Percentiles rank a stretch among this genome's conserved stretches.
Evolutionary conservation across 2,113 vertebrate species (phyloP).

Genomic region (Cichladusa arquata): DNA sequence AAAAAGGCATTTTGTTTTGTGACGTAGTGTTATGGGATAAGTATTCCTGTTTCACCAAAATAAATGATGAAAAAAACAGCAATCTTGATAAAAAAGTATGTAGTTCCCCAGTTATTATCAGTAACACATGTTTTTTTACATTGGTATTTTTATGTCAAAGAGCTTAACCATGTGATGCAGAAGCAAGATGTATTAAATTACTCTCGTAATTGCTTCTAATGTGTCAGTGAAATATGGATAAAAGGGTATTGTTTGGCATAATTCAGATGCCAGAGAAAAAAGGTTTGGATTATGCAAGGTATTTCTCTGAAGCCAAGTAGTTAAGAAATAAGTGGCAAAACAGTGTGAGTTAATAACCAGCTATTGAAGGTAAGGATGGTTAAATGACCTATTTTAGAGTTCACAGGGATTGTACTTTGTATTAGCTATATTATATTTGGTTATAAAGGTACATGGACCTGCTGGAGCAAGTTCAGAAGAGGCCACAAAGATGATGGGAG

Average conservation of each 20-base stretch:
- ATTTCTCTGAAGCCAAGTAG: neutral
- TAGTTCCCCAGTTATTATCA: neutral
- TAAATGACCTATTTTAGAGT: neutral
- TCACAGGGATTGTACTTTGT: neutral
- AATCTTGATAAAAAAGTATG: neutral
- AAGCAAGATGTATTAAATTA: neutral
- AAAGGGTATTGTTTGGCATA: neutral
- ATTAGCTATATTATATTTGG: neutral
- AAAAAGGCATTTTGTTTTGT: neutral
- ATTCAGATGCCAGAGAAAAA: neutral
- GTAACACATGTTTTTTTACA: neutral
- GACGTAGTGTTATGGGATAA: neutral
- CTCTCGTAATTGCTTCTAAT: neutral
- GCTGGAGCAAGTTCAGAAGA: neutral
- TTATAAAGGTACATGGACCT: neutral
- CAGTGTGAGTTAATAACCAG: neutral
- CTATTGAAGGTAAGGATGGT: neutral
- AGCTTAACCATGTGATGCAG: neutral
- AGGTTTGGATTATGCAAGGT: neutral
- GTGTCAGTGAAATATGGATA: neutral
- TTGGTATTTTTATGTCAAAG: neutral
- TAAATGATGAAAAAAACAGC: neutral
- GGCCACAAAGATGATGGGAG: neutral
- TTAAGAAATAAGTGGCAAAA: neutral
- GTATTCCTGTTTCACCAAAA: neutral